Evolutionary conservation across 2,888 invertebrate genomes (phyloP).

Genomic region (Rugalucina vietnamica): DNA sequence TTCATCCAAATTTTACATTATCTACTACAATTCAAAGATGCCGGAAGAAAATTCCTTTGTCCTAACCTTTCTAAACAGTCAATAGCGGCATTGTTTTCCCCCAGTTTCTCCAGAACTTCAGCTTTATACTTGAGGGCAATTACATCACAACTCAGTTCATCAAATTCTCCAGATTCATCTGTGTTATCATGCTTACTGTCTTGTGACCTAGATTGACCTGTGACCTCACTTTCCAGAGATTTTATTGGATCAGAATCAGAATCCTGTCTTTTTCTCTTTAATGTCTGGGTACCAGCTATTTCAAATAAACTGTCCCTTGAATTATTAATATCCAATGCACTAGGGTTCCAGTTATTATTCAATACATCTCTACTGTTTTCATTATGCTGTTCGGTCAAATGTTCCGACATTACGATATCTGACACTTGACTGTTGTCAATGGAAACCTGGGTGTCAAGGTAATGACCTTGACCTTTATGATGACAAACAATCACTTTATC

Average conservation of each 20-base stretch:
- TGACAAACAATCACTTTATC: slow-evolving; percentile 56
- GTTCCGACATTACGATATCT: not conserved
- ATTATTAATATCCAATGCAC: no score
- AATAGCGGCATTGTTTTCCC: slow-evolving; percentile 53
- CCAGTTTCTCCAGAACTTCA: slow-evolving; percentile 58
- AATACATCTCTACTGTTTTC: not conserved
- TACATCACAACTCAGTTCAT: slow-evolving; percentile 39
- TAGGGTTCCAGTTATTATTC: not conserved
- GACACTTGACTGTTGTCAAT: not conserved
- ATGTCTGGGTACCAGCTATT: not conserved
- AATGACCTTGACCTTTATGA: slow-evolving; percentile 16
- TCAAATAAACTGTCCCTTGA: not conserved
- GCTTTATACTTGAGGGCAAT: slow-evolving; percentile 61
- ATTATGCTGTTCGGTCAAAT: not conserved
- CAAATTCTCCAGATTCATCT: not conserved
- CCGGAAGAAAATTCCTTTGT: no score
- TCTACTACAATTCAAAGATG: no score
- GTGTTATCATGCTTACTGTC: not conserved
- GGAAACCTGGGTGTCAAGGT: not conserved
- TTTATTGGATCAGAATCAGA: not conserved
- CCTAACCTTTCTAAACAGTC: slow-evolving; percentile 58
- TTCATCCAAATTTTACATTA: no score
- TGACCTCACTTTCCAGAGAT: not conserved
- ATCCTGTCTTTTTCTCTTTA: slow-evolving; percentile 4
- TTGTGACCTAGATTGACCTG: not conserved